These are phyloP conservation scores for Cyprinodon tularosa DNA, from an alignment of 2,113 vertebrate species.

Conservation along the genomic window DNA sequence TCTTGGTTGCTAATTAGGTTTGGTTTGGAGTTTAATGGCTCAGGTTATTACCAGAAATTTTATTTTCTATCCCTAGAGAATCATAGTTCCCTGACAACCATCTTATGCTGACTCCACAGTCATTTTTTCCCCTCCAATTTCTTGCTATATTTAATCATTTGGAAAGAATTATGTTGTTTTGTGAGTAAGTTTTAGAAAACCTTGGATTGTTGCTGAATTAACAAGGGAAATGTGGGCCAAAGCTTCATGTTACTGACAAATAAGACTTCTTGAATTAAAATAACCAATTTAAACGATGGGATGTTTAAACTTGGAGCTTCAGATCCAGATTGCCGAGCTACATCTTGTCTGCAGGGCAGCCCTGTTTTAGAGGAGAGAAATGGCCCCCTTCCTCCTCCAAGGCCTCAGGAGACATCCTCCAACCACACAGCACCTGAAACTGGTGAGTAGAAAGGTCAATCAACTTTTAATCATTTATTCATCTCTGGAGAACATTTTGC, in stretches of 20 bases:
- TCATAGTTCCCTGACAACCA: too few species aligned
- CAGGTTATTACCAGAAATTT: too few species aligned
- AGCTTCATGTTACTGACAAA: not conserved
- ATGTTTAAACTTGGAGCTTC: not conserved
- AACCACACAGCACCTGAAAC: constrained; percentile 57
- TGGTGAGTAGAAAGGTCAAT: constrained; percentile 56
- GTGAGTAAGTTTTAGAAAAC: too few species aligned
- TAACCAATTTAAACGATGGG: not conserved
- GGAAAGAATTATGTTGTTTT: not conserved
- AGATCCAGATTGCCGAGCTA: not conserved
- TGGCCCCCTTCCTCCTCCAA: constrained; percentile 81
- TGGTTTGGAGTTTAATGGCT: too few species aligned
- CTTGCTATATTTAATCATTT: not conserved
- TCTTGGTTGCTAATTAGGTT: too few species aligned
- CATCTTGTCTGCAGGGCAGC: constrained; percentile 48
- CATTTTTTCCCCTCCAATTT: too few species aligned
- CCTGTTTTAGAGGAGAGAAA: constrained; percentile 83
- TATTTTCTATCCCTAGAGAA: too few species aligned
- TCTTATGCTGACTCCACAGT: too few species aligned
- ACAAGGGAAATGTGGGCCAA: too few species aligned
- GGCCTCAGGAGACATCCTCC: constrained; percentile 65
- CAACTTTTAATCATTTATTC: not conserved
- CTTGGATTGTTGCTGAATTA: not conserved
- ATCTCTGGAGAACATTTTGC: too few species aligned
- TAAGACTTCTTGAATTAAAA: not conserved